A percentile compares a stretch with the other conserved stretches of the same genome.
phyloP scores from a whole-genome alignment of 2,113 vertebrate genomes.

The Larimichthys crocea region DNA sequence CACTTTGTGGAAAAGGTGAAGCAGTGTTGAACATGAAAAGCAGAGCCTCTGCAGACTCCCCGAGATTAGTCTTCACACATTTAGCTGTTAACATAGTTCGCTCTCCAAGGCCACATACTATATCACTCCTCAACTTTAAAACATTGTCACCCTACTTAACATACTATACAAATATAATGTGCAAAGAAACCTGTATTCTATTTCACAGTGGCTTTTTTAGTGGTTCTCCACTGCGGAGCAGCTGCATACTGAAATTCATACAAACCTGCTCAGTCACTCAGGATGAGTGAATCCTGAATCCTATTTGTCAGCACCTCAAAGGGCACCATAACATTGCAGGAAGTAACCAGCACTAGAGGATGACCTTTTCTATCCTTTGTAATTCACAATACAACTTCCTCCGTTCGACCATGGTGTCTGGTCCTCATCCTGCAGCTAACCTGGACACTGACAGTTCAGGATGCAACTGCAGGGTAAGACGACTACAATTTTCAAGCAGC shows the following conservation, averaged over 20 bases:
- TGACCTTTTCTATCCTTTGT: not conserved
- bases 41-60: slow-evolving; percentile 1
- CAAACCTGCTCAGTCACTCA: not conserved
- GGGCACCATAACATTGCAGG: not conserved
- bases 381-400: not conserved
- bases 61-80: not conserved
- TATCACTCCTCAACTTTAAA: not conserved
- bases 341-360: not conserved
- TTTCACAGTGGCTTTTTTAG: not conserved
- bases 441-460: not conserved
- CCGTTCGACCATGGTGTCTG: not conserved
- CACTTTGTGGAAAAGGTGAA: not conserved
- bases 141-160: not conserved
- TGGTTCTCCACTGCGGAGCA: not conserved
- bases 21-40: not conserved
- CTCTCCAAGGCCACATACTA: not conserved
- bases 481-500: not conserved
- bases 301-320: not conserved
- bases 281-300: not conserved
- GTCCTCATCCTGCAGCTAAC: not conserved
- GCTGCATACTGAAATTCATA: not conserved
- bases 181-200: not conserved
- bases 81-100: not conserved
- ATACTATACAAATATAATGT: not conserved
- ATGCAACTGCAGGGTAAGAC: not conserved